Evolutionary conservation across 2,797 vertebrate genomes (phyloP), one percentile per base, ranked within the genome.

Genomic region (Sylvia borin): DNA sequence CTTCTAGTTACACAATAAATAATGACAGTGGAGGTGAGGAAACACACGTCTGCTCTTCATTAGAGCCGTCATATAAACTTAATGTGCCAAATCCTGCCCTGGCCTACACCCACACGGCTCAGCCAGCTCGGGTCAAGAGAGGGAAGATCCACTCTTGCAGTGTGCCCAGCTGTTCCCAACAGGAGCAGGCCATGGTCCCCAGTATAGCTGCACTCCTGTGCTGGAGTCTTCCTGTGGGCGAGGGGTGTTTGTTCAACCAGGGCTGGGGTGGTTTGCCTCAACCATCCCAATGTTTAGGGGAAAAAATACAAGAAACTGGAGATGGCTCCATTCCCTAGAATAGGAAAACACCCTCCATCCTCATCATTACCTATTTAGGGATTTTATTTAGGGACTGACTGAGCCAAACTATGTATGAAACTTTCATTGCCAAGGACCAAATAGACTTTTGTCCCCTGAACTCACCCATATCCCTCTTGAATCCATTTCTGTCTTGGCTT

Each of bases 141-240:
- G 36, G 38, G 11, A 27, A 47, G 51, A 47, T 13, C 47, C 24
- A 12, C 9, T 67, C 48, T 31, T 42, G n/a, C 2, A 6, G 11
- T 2, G 1, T 11, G 31, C 10, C n/a, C 8, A 5, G 27, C 25
- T 42, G 17, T 7, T 72, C 29, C 48, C 38, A 57, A 29, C 51
- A 72, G 42, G 10, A 85, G 38, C 68, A 62, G 51, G 36, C 48
- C 11, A 34, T 1, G 2, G 36, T 34, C 40, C 47, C 47, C 20
- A 32, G 51, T 22, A 48, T 0, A 4, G 68, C 38, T 40, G 19
- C 1, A 1, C 11, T 68, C 54, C n/a, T 21, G 10, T 4, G 1
- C 54, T 34, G 27, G 4, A 85, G n/a, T n/a, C 74, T 57, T 50
- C 36, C 57, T 0, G 0, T 1, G 1, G 55, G 36, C 0, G 0